These are phyloP conservation scores for Sorex araneus DNA, from an alignment of 2,113 vertebrate species.

Conservation along the genomic window DNA sequence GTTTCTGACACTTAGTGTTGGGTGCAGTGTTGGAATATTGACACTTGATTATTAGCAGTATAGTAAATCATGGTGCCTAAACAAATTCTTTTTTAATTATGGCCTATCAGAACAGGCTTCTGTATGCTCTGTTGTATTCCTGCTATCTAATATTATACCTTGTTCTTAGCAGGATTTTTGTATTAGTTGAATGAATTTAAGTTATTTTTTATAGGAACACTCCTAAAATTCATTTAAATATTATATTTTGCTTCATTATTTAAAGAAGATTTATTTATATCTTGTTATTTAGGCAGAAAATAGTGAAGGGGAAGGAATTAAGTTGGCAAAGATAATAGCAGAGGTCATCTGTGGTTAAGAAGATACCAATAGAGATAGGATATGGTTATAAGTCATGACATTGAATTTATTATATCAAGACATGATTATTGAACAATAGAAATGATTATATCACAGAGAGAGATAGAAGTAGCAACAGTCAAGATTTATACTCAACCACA, in stretches of 20 bases:
- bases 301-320: background rate
- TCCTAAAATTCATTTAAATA: background rate
- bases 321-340: background rate
- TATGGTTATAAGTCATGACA: background rate
- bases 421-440: background rate
- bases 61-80: no score
- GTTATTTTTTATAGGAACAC: background rate
- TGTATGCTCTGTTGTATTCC: no score
- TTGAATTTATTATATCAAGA: background rate
- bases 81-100: no score
- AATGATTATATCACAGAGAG: background rate
- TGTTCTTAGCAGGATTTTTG: no score
- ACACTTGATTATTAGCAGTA: no score
- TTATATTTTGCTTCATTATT: background rate
- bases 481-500: background rate
- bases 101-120: no score
- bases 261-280: slow-evolving; percentile 1
- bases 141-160: no score
- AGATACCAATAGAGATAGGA: background rate
- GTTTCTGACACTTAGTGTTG: no score
- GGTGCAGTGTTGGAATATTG: no score
- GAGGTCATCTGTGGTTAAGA: background rate
- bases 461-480: background rate
- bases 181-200: background rate
- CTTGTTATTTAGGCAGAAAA: background rate